Evolutionary conservation across 2,888 invertebrate genomes (phyloP).

Genomic region (Hipparchia sbordonii): DNA sequence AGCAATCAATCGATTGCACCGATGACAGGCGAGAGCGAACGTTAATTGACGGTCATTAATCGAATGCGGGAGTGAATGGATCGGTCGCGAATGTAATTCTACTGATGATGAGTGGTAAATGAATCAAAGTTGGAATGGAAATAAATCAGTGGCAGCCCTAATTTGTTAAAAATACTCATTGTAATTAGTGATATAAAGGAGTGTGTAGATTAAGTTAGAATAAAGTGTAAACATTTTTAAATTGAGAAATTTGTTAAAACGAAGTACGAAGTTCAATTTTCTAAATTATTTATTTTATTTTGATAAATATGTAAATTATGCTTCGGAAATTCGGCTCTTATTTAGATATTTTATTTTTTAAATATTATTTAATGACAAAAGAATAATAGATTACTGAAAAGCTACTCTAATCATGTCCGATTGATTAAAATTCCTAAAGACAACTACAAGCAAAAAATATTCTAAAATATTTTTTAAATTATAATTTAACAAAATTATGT

Average conservation of each 20-base stretch:
- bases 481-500: too few species aligned
- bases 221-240: background rate
- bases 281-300: background rate
- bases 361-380: too few species aligned
- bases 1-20: constrained; percentile 61
- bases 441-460: too few species aligned
- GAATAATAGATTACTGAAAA: too few species aligned
- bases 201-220: background rate
- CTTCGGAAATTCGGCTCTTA: too few species aligned
- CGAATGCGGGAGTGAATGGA: constrained; percentile 57
- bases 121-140: constrained; percentile 25
- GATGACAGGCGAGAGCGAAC: constrained; percentile 68
- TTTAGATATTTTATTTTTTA: too few species aligned
- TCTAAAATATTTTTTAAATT: too few species aligned
- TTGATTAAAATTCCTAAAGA: background rate
- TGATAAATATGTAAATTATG: background rate
- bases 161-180: constrained; percentile 26
- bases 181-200: constrained; percentile 30
- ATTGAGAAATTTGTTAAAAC: background rate
- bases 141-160: constrained; percentile 35
- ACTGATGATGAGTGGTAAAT: constrained; percentile 37
- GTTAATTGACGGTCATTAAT: constrained; percentile 72
- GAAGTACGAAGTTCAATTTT: background rate
- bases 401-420: too few species aligned
- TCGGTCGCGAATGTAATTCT: constrained; percentile 42